phyloP scores from a whole-genome alignment of 2,888 invertebrate genomes.

The Sylvicola cinctus region DNA sequence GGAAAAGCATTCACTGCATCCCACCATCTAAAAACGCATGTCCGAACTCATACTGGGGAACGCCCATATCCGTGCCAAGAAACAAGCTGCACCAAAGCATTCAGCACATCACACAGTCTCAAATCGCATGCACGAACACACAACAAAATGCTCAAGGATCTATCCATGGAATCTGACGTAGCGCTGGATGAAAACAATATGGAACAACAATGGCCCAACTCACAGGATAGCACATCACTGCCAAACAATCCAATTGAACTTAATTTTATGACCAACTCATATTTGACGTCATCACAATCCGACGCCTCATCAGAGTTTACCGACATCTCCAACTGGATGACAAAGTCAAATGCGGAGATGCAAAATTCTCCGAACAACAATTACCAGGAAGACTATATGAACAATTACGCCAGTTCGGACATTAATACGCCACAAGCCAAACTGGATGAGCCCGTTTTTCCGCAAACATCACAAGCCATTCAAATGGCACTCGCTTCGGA shows the following conservation, averaged over 20 bases:
- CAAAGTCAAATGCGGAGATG: no score
- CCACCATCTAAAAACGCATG: constrained; percentile 83
- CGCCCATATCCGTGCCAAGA: constrained; percentile 56
- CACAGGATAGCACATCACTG: background rate
- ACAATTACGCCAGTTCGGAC: background rate
- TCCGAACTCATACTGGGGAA: constrained; percentile 49
- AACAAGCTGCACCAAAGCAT: constrained; percentile 48
- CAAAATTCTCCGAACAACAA: background rate
- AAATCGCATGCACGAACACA: constrained; percentile 63
- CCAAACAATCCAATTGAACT: no score
- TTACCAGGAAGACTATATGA: background rate
- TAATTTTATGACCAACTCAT: no score
- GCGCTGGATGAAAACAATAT: background rate
- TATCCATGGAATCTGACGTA: background rate
- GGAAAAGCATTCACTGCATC: constrained; percentile 86
- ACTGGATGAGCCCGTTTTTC: constrained; percentile 1
- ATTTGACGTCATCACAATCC: no score
- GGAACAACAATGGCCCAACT: background rate
- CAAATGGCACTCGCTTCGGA: constrained; percentile 54
- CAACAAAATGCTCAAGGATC: constrained; percentile 30
- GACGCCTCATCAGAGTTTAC: no score
- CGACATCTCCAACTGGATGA: no score
- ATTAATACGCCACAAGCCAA: constrained; percentile 2
- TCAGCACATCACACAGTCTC: constrained; percentile 67
- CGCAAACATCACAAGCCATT: constrained; percentile 34